Evolutionary conservation across 2,113 vertebrate species (phyloP), one percentile per base, ranked within the genome.

Genomic region (Camelus dromedarius): DNA sequence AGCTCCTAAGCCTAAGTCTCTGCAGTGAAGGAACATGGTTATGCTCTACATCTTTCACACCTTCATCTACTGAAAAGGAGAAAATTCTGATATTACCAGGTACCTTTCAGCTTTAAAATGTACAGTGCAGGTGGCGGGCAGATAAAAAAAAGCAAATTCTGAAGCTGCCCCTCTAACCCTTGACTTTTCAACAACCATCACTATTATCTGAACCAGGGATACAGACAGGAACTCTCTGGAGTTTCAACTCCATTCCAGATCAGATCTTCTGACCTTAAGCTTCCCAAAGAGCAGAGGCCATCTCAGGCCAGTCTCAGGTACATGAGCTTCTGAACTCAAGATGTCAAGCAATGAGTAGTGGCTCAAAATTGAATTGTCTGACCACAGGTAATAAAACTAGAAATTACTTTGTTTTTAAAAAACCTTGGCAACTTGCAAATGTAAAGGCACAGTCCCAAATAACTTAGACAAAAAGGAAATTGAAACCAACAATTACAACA

Each of bases 401-500:
- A 92, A 62, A 79, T 66, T 62, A 42, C n/a, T 75, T 48, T 50
- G 60, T 70, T 88, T 96, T 89, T 52, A 5, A 72, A 91, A 91
- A 96, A 54, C 19, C 18, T 56, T 70, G 58, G 46, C 77, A 70
- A 77, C 15, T 77, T 89, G 82, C 14, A 81, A 91, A 92, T 56
- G 2, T 38, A 85, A 85, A 91, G 30, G 24, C 64, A 32, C 6
- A 28, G 15, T 77, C 60, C 76, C 83, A 85, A 89, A 66, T 89
- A 92, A 79, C 69, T 52, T 30, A 92, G 75, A 89, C 42, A 70
- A 73, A 70, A 13, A 54, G 42, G 22, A 81, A 82, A 92, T 16
- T 73, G 73, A 92, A 97, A 73, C 73, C 62, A 50, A 64, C 50
- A 35, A 94, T 75, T 75, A 80, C 30, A 38, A 91, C 50, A 89